Base-by-base conservation (phyloP, 2,113 vertebrate species). In the Eurystomus gularis region DNA sequence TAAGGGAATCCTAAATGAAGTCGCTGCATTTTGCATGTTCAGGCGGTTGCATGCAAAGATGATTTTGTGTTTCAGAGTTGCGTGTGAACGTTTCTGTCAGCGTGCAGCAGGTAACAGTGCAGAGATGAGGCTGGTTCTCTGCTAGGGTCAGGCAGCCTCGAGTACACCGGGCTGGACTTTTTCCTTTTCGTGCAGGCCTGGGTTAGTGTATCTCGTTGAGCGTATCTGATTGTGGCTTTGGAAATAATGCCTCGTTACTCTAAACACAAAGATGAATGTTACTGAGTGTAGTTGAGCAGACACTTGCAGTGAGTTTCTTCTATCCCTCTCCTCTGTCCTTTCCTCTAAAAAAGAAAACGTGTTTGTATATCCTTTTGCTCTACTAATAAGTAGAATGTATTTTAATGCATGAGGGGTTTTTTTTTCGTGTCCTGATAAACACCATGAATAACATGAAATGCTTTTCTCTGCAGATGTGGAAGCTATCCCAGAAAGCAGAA, bases 391-490 rank as follows among this genome's bases (percentile, higher is more conserved):
- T 87, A 91, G 83, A 85, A 86, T 90, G 72, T 97, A 26, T 96
- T 91, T 42, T 95, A 92, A 95, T 97, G 93, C 94, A 89, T 97
- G 94, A 95, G 70, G 70, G 66, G 1, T 7, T 93, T 92, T 91
- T 95, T 88, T 92, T 94, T 86, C 20, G 12, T 91, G 95, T 96
- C 94, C 93, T 98, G 97, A 77, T 97, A 60, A 97, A 98, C 97
- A 95, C 89, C 97, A 94, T 97, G 96, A 98, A 98, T 99, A 98
- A 99, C 96, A 82, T 98, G 85, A 98, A 98, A 98, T 99, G 97
- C 99, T 99, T 99, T 99, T 99, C 98, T 99, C 99, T 98, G 98
- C 99, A 99, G 99, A 99, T 99, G 98, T 99, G 99, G 99, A 99
- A 98, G 98, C 98, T 98, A 97, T 98, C 97, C 98, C 98, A 97